Evolutionary conservation across 2,888 invertebrate genomes (phyloP).

Genomic region (Physocephala rufipes): DNA sequence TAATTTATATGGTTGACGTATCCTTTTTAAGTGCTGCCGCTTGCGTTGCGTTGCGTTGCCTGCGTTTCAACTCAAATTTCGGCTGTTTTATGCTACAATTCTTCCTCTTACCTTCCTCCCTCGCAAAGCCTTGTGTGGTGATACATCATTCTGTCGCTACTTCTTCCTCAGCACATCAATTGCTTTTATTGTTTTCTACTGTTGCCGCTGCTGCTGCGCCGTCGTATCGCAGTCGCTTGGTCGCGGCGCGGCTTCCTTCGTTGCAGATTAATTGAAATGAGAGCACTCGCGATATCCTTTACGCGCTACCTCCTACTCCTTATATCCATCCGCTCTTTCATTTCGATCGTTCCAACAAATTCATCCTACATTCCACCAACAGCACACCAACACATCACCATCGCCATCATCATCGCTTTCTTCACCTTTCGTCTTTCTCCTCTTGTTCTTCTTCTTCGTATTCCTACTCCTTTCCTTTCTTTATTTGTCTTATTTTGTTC

Average conservation of each 20-base stretch:
- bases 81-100: background rate
- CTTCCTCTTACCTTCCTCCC: background rate
- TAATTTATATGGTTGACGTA: slow-evolving; percentile 1
- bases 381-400: too few species aligned
- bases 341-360: background rate
- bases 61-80: background rate
- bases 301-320: too few species aligned
- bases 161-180: too few species aligned
- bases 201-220: background rate
- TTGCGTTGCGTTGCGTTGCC: too few species aligned
- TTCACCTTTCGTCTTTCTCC: too few species aligned
- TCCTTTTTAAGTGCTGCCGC: slow-evolving; percentile 24
- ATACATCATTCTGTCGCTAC: too few species aligned
- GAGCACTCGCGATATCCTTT: slow-evolving; percentile 36
- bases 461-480: background rate
- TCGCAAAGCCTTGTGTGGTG: too few species aligned
- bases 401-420: slow-evolving; percentile 28
- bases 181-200: background rate
- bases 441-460: background rate
- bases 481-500: slow-evolving; percentile 31
- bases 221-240: too few species aligned
- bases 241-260: slow-evolving; percentile 15
- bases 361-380: too few species aligned
- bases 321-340: slow-evolving; percentile 2
- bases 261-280: slow-evolving; percentile 49